These are phyloP conservation scores for Amiota communis DNA, from an alignment of 2,888 invertebrate species.

Conservation along the genomic window DNA sequence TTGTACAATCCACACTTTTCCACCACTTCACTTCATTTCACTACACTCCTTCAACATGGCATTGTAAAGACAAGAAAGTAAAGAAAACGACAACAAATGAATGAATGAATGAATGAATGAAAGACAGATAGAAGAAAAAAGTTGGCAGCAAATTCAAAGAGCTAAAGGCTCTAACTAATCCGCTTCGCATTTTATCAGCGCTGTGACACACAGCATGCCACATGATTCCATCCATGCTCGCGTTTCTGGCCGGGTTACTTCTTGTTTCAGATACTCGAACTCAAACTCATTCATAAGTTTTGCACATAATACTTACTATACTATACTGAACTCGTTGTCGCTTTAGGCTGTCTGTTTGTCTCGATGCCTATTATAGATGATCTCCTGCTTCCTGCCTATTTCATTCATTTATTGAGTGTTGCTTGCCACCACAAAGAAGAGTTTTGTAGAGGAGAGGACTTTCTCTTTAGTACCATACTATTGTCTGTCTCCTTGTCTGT, in stretches of 20 bases:
- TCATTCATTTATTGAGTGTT: no score
- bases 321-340: conserved; percentile 49
- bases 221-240: conserved; percentile 27
- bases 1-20: not conserved
- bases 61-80: no score
- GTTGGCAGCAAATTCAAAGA: conserved; percentile 17
- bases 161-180: conserved; percentile 53
- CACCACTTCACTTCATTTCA: no score
- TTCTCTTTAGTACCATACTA: not conserved
- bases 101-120: not conserved
- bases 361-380: no score
- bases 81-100: not conserved
- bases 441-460: not conserved
- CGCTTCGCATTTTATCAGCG: conserved; percentile 66
- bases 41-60: no score
- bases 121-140: no score
- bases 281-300: conserved; percentile 62
- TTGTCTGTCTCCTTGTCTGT: conserved; percentile 1
- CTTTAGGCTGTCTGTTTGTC: conserved; percentile 48
- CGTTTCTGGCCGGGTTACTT: not conserved
- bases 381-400: no score
- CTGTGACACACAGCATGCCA: conserved; percentile 56
- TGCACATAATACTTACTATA: conserved; percentile 15
- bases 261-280: conserved; percentile 35
- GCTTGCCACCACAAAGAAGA: no score